A percentile compares a stretch with the other conserved stretches of the same genome.
These are phyloP conservation scores for Crotalus tigris DNA, from an alignment of 2,113 vertebrate species.

Conservation along the genomic window DNA sequence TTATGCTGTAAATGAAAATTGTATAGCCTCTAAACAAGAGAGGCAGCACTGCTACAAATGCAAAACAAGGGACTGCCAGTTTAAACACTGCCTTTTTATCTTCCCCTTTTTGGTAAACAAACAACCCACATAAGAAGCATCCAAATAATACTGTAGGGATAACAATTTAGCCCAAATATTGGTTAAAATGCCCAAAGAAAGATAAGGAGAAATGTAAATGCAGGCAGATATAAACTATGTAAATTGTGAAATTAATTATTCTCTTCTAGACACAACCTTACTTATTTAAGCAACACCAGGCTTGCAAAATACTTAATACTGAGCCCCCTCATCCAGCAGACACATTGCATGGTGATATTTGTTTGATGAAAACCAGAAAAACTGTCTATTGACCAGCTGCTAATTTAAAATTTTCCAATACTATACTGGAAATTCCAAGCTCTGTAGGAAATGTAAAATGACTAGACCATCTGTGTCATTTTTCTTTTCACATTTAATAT, in stretches of 20 bases:
- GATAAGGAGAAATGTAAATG: slow-evolving; percentile 52
- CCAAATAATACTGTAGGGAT: slow-evolving; percentile 51
- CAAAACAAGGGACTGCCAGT: slow-evolving; percentile 35
- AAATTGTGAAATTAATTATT: slow-evolving; percentile 45
- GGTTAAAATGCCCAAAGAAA: slow-evolving; percentile 56
- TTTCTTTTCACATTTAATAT: background rate
- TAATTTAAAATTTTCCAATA: background rate
- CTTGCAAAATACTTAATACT: background rate
- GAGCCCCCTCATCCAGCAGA: background rate
- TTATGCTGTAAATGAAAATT: slow-evolving; percentile 48
- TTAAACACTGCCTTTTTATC: slow-evolving; percentile 32
- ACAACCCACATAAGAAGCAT: slow-evolving; percentile 40
- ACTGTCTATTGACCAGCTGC: background rate
- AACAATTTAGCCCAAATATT: slow-evolving; percentile 55
- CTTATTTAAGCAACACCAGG: background rate
- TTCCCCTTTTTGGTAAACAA: slow-evolving; percentile 42
- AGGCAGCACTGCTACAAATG: slow-evolving; percentile 41
- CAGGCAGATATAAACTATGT: slow-evolving; percentile 56
- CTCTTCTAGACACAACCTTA: slow-evolving; percentile 57
- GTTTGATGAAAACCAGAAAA: background rate
- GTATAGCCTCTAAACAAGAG: slow-evolving; percentile 40
- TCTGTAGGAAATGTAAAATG: background rate
- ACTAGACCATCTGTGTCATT: background rate
- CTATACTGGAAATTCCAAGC: background rate
- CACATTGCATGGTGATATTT: background rate